Conservation (phyloP, 2,113 vertebrate species). For the Menidia beryllina region DNA sequence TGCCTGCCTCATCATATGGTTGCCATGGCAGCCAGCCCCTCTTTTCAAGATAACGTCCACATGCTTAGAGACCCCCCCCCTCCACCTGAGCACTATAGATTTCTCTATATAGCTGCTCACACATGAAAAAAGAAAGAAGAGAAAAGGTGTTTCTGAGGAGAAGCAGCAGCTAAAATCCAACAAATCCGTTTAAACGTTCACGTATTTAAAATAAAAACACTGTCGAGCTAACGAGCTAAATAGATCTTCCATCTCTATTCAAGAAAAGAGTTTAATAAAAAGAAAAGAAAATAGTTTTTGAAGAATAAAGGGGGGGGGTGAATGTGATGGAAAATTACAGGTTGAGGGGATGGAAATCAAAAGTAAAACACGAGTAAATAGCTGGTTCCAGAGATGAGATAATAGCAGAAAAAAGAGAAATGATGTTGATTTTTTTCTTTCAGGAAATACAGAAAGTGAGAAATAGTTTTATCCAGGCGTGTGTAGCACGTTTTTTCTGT, state of each 20-base stretch:
- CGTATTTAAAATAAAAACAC: conserved; percentile 39
- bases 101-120: conserved; percentile 33
- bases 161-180: conserved; percentile 43
- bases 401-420: conserved; percentile 49
- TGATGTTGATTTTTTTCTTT: conserved; percentile 55
- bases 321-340: conserved; percentile 21
- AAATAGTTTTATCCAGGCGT: conserved; percentile 27
- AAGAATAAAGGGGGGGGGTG: not conserved
- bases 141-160: conserved; percentile 5
- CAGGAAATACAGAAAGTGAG: conserved; percentile 32
- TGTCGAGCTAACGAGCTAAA: conserved; percentile 17
- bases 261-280: not conserved
- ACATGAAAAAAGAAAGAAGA: not conserved
- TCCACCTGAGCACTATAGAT: conserved; percentile 72
- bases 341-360: conserved; percentile 49
- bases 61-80: conserved; percentile 51
- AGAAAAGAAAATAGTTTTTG: conserved; percentile 14
- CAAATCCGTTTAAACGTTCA: conserved; percentile 11
- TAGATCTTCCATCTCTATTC: conserved; percentile 12
- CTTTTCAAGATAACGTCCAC: conserved; percentile 77
- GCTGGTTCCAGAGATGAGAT: conserved; percentile 61
- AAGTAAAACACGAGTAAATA: conserved; percentile 70
- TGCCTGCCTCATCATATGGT: conserved; percentile 81
- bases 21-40: conserved; percentile 79
- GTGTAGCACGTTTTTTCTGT: conserved; percentile 40